Evolutionary conservation across 2,113 vertebrate species (phyloP).

Genomic region (Eudorcas thomsonii): DNA sequence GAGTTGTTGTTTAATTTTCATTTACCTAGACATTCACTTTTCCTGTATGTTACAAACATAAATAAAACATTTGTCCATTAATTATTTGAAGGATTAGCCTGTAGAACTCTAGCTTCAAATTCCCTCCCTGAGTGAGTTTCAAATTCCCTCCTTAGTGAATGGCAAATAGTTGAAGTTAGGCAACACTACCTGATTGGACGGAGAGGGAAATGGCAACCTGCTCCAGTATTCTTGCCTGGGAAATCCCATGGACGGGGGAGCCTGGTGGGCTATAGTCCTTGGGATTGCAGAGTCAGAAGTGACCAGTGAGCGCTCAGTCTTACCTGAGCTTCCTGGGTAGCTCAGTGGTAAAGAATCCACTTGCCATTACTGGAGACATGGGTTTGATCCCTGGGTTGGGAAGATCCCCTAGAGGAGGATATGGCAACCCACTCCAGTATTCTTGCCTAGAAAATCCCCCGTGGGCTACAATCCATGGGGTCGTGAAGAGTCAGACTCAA

Average conservation of each 20-base stretch:
- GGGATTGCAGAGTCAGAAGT: rapidly evolving
- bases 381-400: background rate
- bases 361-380: background rate
- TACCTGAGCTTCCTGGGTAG: background rate
- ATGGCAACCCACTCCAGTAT: background rate
- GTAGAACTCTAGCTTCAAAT: background rate
- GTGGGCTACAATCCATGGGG: background rate
- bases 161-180: background rate
- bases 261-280: background rate
- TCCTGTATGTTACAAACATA: background rate
- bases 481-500: rapidly evolving
- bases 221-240: background rate
- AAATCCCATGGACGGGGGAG: background rate
- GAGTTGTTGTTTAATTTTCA: background rate
- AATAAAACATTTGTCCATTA: background rate
- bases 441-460: background rate
- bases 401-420: background rate
- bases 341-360: background rate
- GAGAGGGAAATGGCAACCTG: background rate
- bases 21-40: background rate
- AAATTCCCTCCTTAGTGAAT: background rate
- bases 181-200: background rate
- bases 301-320: background rate
- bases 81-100: background rate
- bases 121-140: background rate